Conservation (phyloP, 2,113 vertebrate species). For the Chaetorhynchus papuensis region DNA sequence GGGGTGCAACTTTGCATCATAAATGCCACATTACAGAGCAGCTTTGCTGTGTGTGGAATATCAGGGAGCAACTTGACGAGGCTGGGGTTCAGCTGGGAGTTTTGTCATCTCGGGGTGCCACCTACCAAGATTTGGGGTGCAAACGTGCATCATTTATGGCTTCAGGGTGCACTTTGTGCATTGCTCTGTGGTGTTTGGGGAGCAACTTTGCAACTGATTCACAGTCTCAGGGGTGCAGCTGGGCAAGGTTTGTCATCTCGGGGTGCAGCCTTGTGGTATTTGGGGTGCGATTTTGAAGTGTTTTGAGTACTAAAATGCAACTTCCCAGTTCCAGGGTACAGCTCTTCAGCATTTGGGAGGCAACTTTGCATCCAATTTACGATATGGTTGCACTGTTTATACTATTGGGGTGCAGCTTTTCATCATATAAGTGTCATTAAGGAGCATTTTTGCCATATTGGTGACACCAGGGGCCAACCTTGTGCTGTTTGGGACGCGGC, state of each 20-base stretch:
- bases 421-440: rapidly evolving
- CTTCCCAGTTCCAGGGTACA: too few relatives aligned
- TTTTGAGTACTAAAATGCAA: neutral
- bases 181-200: neutral
- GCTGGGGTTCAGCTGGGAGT: too few relatives aligned
- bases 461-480: rapidly evolving
- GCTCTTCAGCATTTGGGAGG: neutral
- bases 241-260: neutral
- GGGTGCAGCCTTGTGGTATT: neutral
- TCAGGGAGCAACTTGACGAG: neutral
- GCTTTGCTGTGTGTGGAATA: neutral
- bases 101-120: rapidly evolving
- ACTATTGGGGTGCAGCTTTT: neutral
- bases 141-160: neutral
- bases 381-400: rapidly evolving
- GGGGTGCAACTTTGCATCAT: neutral
- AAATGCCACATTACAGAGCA: neutral
- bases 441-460: neutral
- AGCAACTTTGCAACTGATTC: neutral
- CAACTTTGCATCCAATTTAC: rapidly evolving
- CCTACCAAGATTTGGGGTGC: too few relatives aligned
- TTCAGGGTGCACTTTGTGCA: neutral
- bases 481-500: rapidly evolving
- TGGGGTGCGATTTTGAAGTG: neutral
- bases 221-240: neutral